These are phyloP conservation scores for Sycophila texana DNA, from an alignment of 2,888 invertebrate species.

Conservation along the genomic window DNA sequence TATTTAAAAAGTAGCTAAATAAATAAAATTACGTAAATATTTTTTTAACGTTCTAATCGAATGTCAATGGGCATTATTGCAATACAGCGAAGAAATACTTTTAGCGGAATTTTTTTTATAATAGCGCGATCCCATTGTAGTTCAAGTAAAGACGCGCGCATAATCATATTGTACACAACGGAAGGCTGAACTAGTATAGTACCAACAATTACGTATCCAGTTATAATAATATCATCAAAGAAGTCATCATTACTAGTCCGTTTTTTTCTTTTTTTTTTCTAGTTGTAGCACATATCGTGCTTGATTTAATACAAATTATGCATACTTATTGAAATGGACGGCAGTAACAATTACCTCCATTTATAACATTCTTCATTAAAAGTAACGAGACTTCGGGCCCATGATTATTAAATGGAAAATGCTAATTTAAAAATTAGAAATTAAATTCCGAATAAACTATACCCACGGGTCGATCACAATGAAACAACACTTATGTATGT, in stretches of 20 bases:
- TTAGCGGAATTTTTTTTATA: background rate
- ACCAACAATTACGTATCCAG: constrained; percentile 51
- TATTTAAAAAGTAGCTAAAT: too few species aligned
- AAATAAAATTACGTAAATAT: too few species aligned
- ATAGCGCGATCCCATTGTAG: background rate
- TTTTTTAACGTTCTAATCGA: background rate
- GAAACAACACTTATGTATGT: too few species aligned
- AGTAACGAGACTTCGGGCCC: too few species aligned
- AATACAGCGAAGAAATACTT: background rate
- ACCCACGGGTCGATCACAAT: too few species aligned
- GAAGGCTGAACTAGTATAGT: constrained; percentile 35
- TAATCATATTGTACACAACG: constrained; percentile 31
- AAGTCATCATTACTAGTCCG: constrained; percentile 21
- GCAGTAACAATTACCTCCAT: too few species aligned
- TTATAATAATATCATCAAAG: constrained; percentile 50
- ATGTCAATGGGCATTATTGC: background rate
- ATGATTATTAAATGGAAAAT: too few species aligned
- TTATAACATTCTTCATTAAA: too few species aligned
- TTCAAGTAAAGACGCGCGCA: background rate
- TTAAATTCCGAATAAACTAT: too few species aligned
- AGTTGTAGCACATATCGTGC: background rate
- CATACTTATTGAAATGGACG: background rate
- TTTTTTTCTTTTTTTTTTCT: constrained; percentile 45
- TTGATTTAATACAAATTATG: constrained; percentile 12
- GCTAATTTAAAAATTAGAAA: too few species aligned